Conservation (phyloP, 2,113 vertebrate genomes). For the Lethenteron reissneri region DNA sequence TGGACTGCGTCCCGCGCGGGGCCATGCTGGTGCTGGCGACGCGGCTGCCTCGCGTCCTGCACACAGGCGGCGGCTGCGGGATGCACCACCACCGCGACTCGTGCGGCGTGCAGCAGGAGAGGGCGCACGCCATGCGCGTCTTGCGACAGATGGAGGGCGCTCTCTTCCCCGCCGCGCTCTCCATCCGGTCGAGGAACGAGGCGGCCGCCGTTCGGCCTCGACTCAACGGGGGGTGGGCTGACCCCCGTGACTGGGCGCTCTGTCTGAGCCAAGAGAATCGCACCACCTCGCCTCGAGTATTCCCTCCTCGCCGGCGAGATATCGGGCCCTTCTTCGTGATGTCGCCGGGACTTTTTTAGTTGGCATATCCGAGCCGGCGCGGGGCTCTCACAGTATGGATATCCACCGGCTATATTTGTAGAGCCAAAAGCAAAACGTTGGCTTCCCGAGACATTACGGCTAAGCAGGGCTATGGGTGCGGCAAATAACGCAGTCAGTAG, state of each 20-base stretch:
- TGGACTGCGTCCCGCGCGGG: slow-evolving; percentile 52
- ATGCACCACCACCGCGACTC: slow-evolving; percentile 53
- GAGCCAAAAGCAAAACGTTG: no score
- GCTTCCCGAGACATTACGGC: no score
- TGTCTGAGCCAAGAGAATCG: background rate
- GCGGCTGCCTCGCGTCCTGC: slow-evolving; percentile 67
- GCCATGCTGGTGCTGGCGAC: slow-evolving; percentile 90
- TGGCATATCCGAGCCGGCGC: no score
- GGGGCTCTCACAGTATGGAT: no score
- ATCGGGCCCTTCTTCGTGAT: no score
- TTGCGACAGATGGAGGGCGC: background rate
- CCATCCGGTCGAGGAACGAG: background rate
- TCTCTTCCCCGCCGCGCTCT: background rate
- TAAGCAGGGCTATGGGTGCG: no score
- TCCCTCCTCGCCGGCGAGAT: no score
- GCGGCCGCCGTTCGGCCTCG: background rate
- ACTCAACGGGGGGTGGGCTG: background rate
- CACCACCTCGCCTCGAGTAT: no score
- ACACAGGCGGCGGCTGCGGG: slow-evolving; percentile 84
- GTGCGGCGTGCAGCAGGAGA: slow-evolving; percentile 1
- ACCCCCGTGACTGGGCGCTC: slow-evolving; percentile 1
- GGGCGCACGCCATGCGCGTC: background rate
- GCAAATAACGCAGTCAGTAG: no score
- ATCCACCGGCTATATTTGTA: no score
- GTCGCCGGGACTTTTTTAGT: no score